phyloP scores from a whole-genome alignment of 1,140 invertebrate genomes.

The Hyposmocoma kahamanoa region DNA sequence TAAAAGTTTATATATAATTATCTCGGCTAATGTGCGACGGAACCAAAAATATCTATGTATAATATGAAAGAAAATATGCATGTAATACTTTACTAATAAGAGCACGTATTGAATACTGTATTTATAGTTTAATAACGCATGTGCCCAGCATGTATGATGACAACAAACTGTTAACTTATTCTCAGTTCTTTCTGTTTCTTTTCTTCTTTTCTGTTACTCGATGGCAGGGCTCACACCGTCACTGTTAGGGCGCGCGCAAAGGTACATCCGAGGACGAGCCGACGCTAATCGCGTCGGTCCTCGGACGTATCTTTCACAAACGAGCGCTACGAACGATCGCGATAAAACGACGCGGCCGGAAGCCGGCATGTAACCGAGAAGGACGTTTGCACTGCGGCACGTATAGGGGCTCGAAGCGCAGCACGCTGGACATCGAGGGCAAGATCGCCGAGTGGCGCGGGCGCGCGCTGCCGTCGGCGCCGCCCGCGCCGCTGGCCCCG shows the following conservation, averaged over 20 bases:
- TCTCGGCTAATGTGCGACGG: too few relatives aligned
- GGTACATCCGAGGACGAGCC: not conserved
- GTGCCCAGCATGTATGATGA: not conserved
- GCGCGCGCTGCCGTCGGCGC: conserved; percentile 21
- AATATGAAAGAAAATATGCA: too few relatives aligned
- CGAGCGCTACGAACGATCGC: too few relatives aligned
- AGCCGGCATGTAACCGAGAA: not conserved
- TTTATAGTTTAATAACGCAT: too few relatives aligned
- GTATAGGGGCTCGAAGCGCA: conserved; percentile 55
- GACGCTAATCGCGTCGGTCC: too few relatives aligned
- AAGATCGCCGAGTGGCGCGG: conserved; percentile 62
- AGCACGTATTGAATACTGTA: too few relatives aligned
- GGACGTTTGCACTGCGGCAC: conserved; percentile 10
- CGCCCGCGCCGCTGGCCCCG: not conserved
- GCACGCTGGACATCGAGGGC: conserved; percentile 66
- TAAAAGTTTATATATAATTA: too few relatives aligned
- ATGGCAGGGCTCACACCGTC: not conserved
- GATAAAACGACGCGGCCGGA: not conserved
- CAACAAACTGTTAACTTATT: conserved; percentile 2
- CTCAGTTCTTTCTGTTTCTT: conserved; percentile 1
- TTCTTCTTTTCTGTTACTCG: not conserved
- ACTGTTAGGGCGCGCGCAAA: not conserved
- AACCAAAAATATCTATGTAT: too few relatives aligned
- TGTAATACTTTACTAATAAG: too few relatives aligned
- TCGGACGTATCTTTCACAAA: too few relatives aligned